Conservation (phyloP, 2,797 vertebrate genomes). For the Onychomys arenicola region DNA sequence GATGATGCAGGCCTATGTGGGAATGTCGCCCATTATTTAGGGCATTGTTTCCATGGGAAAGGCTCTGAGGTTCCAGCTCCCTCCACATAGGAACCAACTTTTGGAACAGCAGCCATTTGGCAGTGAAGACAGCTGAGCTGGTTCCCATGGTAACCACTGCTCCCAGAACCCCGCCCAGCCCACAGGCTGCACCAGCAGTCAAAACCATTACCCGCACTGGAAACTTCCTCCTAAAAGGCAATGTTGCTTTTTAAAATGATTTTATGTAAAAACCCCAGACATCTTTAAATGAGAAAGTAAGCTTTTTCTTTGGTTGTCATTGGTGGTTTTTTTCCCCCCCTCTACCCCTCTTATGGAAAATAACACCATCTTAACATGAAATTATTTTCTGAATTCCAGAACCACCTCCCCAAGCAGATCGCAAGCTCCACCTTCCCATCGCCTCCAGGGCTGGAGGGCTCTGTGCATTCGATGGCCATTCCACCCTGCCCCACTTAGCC, state of each 20-base stretch:
- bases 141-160: constrained; percentile 63
- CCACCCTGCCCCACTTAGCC: background rate
- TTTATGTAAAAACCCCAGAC: background rate
- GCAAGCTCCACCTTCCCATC: background rate
- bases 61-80: constrained; percentile 56
- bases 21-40: constrained; percentile 39
- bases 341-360: background rate
- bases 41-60: constrained; percentile 70
- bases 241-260: background rate
- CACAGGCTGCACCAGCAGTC: background rate
- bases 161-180: constrained; percentile 24
- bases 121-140: background rate
- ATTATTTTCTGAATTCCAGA: background rate
- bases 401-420: background rate
- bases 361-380: background rate
- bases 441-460: background rate
- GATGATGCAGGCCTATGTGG: constrained; percentile 52
- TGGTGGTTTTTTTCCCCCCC: background rate
- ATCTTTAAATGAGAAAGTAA: constrained; percentile 46
- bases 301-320: background rate
- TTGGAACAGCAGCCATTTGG: constrained; percentile 53
- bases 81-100: constrained; percentile 68
- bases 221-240: constrained; percentile 60
- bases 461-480: background rate
- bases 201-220: background rate